Conservation (phyloP, 1,140 invertebrate genomes). For the Drosophila pallidifrons region DNA sequence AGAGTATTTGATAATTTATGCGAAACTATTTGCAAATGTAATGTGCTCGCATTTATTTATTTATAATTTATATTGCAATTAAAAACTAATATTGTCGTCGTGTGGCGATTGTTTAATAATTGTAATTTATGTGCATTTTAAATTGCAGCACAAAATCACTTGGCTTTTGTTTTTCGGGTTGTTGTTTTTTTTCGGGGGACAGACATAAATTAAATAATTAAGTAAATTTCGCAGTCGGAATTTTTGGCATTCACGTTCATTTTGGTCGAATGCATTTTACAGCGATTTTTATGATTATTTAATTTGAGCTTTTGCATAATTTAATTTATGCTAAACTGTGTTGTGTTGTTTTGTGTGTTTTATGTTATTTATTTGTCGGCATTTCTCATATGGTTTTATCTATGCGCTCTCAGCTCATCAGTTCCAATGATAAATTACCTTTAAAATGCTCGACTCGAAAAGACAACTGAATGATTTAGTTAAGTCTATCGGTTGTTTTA, state of each 20-base stretch:
- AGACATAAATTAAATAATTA: constrained; percentile 79
- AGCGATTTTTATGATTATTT: constrained; percentile 71
- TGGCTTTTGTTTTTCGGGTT: constrained; percentile 27
- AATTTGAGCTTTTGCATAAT: constrained; percentile 69
- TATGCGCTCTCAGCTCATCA: constrained; percentile 51
- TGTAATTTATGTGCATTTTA: constrained; percentile 80
- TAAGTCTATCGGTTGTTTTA: constrained; percentile 25
- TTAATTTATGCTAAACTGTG: constrained; percentile 74
- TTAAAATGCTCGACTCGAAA: constrained; percentile 65
- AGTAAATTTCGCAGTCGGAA: constrained; percentile 62
- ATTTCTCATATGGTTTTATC: constrained; percentile 41
- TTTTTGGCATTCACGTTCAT: constrained; percentile 17
- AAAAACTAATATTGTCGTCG: constrained; percentile 79
- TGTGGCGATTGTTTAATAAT: constrained; percentile 36
- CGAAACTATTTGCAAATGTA: constrained; percentile 59
- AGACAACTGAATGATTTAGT: constrained; percentile 69
- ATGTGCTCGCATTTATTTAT: constrained; percentile 57
- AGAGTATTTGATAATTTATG: constrained; percentile 63
- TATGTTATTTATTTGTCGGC: constrained; percentile 38
- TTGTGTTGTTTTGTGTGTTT: constrained; percentile 33
- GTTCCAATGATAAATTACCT: constrained; percentile 67
- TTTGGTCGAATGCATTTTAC: constrained; percentile 14
- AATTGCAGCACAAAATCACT: constrained; percentile 53
- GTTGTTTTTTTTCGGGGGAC: constrained; percentile 21
- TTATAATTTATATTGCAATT: constrained; percentile 82